phyloP scores from a whole-genome alignment of 1,140 invertebrate species.

The Aphaenogaster ashmeadi region DNA sequence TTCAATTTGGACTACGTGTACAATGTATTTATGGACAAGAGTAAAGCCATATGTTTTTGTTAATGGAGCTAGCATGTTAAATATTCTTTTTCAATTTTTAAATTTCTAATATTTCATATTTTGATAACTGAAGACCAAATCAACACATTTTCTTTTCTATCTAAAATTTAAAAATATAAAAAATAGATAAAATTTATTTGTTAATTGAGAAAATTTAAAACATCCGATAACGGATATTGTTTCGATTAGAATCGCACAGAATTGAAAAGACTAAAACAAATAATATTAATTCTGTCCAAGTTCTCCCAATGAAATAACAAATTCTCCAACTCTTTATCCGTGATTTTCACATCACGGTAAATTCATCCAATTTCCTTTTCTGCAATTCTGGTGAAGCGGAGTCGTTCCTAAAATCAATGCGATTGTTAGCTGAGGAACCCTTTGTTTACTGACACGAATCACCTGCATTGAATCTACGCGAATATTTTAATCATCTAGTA shows the following conservation, averaged over 20 bases:
- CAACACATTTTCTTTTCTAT: neutral
- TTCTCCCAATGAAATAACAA: neutral
- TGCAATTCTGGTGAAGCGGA: neutral
- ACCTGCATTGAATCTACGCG: neutral
- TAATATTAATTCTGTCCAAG: neutral
- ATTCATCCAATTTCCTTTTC: neutral
- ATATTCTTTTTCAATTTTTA: neutral
- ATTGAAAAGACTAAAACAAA: neutral
- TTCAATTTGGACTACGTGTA: slow-evolving; percentile 11
- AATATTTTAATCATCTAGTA: neutral
- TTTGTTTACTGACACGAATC: slow-evolving; percentile 70
- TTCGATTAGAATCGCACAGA: neutral
- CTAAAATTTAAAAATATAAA: neutral
- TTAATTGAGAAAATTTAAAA: neutral
- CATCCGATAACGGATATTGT: neutral
- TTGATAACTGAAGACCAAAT: neutral
- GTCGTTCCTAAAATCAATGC: neutral
- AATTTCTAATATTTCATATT: neutral
- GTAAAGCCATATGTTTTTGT: neutral
- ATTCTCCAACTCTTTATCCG: neutral
- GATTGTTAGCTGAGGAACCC: slow-evolving; percentile 50
- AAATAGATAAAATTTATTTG: neutral
- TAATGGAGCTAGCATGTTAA: neutral
- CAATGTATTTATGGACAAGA: slow-evolving; percentile 29
- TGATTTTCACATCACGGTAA: neutral